phyloP scores from a whole-genome alignment of 2,888 invertebrate species.

The Chymomyza amoena region DNA sequence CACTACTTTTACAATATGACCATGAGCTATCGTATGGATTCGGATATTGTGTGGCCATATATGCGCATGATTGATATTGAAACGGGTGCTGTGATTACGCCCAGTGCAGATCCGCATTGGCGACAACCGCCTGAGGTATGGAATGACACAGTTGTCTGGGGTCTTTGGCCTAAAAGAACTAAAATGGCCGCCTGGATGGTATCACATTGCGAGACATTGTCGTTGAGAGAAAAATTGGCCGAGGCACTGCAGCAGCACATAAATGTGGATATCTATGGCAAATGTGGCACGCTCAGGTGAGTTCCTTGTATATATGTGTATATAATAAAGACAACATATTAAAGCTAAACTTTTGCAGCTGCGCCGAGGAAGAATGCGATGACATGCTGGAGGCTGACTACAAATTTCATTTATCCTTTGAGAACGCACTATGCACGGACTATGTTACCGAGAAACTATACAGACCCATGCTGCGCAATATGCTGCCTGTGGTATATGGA shows the following conservation, averaged over 20 bases:
- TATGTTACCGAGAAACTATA: constrained; percentile 84
- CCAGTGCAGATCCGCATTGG: constrained; percentile 64
- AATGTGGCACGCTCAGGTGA: constrained; percentile 80
- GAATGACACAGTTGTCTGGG: constrained; percentile 48
- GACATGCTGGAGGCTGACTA: constrained; percentile 80
- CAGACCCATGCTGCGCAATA: constrained; percentile 70
- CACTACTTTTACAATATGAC: constrained; percentile 81
- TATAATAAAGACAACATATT: neutral
- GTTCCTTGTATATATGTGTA: constrained; percentile 7
- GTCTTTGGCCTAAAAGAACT: constrained; percentile 71
- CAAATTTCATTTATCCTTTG: constrained; percentile 84
- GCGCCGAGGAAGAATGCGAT: constrained; percentile 74
- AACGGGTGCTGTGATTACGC: constrained; percentile 66
- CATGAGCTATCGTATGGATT: constrained; percentile 81
- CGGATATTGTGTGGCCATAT: constrained; percentile 80
- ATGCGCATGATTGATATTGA: constrained; percentile 68
- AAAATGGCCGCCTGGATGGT: constrained; percentile 82
- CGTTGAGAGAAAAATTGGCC: constrained; percentile 78
- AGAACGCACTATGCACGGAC: constrained; percentile 85
- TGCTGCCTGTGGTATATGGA: constrained; percentile 84
- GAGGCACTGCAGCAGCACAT: constrained; percentile 81
- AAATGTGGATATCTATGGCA: constrained; percentile 83
- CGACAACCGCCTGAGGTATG: constrained; percentile 48
- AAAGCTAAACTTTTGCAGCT: constrained; percentile 54
- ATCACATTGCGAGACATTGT: constrained; percentile 80